Conservation (phyloP, 2,888 invertebrate species). For the Mantis religiosa region DNA sequence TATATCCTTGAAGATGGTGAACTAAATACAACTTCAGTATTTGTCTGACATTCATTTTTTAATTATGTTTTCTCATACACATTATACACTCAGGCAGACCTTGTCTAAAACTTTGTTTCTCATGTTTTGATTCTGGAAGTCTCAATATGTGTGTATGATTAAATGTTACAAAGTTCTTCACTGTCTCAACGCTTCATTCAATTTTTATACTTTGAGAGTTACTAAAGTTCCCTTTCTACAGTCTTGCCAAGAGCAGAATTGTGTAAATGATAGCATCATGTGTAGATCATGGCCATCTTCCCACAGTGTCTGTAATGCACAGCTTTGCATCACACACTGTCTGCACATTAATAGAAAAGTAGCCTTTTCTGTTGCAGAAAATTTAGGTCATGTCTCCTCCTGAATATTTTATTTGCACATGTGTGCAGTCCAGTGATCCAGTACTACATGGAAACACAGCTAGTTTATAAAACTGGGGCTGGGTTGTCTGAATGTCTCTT, state of each 20-base stretch:
- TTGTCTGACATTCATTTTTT: no score
- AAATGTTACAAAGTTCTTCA: no score
- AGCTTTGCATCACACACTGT: neutral
- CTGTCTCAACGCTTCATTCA: no score
- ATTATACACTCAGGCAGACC: no score
- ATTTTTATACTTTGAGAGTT: no score
- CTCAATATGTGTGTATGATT: no score
- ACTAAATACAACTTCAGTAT: no score
- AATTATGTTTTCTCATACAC: no score
- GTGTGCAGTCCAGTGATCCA: neutral
- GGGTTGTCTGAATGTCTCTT: neutral
- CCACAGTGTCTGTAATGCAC: neutral
- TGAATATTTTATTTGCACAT: neutral
- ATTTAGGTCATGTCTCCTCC: neutral
- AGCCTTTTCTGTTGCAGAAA: constrained; percentile 13
- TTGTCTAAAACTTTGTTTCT: no score
- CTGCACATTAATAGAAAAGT: constrained; percentile 13
- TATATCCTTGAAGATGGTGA: no score
- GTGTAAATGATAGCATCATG: constrained; percentile 1
- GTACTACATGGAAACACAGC: neutral
- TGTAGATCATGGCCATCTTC: constrained; percentile 1
- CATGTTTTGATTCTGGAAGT: no score
- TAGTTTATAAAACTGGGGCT: neutral
- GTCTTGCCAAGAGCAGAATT: constrained; percentile 10
- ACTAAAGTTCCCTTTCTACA: constrained; percentile 33